These are phyloP conservation scores for Julus scanicus DNA, from an alignment of 2,888 invertebrate species.

Conservation along the genomic window DNA sequence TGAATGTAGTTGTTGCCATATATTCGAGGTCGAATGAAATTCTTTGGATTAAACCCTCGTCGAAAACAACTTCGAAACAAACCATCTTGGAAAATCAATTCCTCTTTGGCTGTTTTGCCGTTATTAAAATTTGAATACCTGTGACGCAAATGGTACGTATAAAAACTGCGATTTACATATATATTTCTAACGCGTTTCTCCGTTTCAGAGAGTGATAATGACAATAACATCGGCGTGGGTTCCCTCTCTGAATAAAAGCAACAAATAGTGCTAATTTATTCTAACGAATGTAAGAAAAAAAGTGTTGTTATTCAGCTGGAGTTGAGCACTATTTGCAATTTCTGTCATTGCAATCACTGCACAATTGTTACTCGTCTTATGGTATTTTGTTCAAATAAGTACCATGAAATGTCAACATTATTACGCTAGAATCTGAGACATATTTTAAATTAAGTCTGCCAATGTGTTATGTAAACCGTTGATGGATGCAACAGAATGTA, in stretches of 20 bases:
- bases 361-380: background rate
- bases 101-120: background rate
- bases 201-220: background rate
- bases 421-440: background rate
- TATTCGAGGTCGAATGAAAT: background rate
- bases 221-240: background rate
- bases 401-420: background rate
- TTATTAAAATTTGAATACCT: slow-evolving; percentile 20
- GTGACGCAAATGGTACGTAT: background rate
- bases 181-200: background rate
- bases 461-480: too few species aligned
- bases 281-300: background rate
- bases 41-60: background rate
- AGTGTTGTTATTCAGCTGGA: background rate
- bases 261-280: background rate
- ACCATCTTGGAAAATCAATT: background rate
- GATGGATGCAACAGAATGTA: too few species aligned
- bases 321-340: background rate
- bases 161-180: background rate
- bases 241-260: background rate
- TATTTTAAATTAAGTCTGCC: background rate
- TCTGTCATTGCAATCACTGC: slow-evolving; percentile 15
- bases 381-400: background rate
- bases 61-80: background rate
- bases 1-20: background rate